phyloP scores from a whole-genome alignment of 2,888 invertebrate species.

The Malthinus seriepunctatus region DNA sequence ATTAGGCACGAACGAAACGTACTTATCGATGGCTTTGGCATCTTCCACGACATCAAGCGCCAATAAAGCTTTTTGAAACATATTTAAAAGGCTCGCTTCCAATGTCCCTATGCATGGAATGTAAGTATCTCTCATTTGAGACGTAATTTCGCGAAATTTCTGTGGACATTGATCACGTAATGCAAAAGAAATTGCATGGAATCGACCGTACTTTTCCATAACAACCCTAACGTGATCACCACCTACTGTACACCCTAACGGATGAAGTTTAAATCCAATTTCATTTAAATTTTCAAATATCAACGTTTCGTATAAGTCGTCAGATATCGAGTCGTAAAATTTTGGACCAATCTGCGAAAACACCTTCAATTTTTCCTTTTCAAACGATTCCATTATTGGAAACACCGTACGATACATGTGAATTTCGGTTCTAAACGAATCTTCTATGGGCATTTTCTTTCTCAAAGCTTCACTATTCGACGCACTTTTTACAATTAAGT shows the following conservation, averaged over 20 bases:
- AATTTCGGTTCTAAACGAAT: conserved; percentile 1
- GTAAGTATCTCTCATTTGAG: background rate
- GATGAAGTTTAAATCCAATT: conserved; percentile 37
- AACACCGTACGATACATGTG: conserved; percentile 4
- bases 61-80: background rate
- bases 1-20: background rate
- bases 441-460: background rate
- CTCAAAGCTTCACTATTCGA: conserved; percentile 3
- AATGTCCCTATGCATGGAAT: background rate
- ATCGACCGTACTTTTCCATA: conserved; percentile 42
- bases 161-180: conserved; percentile 39
- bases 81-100: background rate
- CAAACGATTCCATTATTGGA: background rate
- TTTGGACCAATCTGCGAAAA: background rate
- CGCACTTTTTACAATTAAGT: conserved; percentile 23
- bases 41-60: background rate
- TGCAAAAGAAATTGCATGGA: conserved; percentile 44
- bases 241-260: conserved; percentile 39
- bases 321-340: background rate
- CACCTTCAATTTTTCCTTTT: background rate
- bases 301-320: conserved; percentile 29
- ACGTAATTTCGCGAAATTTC: background rate
- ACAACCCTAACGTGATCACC: conserved; percentile 39
- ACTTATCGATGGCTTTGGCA: background rate
- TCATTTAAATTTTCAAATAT: conserved; percentile 41